Evolutionary conservation across 2,888 invertebrate species (phyloP), one percentile per base, ranked within the genome.

Genomic region (Hydraecia micacea): DNA sequence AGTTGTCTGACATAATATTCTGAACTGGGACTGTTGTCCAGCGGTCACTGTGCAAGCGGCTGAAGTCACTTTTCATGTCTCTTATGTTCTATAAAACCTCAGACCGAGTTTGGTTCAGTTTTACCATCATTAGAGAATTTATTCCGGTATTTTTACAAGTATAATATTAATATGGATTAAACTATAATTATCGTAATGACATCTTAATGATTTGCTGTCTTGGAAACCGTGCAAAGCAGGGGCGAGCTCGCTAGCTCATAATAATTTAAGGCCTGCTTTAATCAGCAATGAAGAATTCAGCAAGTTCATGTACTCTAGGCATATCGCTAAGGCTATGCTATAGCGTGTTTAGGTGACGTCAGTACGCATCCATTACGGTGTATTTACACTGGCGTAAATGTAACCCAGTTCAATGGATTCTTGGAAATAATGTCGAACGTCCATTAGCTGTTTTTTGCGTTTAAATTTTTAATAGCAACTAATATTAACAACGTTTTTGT

Each of bases 371-470:
- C 84, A 86, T 89, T 87, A 85, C 73, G 62, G 46, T 11, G 60
- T 89, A 88, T 88, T 89, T 87, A 75, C 81, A 83, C 65, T 84
- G 80, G 55, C 74, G 82, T 79, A 67, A 86, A 85, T 68, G 77
- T 81, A 88, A 77, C 79, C 87, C 36, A 83, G 86, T 89, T 86
- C 71, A 82, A 60, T 58, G 36, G 62, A 75, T 87, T 89, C 87
- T 80, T 73, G 83, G 88, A 88, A 88, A 70, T 60, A 72, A 68
- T 66, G 62, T 49, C 21, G 55, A 69, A 58, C 21, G 13, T 73
- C 75, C 77, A 85, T 87, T 87, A 83, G 58, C 46, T n/a, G 25
- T 8, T 62, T 79, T 80, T 78, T 83, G 36, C 28, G 28, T 52
- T 83, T 25, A 62, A 42, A 18, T 32, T 75, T 75, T 67, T 68